A percentile compares a stretch with the other conserved stretches of the same genome.
Conservation (phyloP, 2,797 vertebrate genomes). For the Lepilemur septentrionalis region DNA sequence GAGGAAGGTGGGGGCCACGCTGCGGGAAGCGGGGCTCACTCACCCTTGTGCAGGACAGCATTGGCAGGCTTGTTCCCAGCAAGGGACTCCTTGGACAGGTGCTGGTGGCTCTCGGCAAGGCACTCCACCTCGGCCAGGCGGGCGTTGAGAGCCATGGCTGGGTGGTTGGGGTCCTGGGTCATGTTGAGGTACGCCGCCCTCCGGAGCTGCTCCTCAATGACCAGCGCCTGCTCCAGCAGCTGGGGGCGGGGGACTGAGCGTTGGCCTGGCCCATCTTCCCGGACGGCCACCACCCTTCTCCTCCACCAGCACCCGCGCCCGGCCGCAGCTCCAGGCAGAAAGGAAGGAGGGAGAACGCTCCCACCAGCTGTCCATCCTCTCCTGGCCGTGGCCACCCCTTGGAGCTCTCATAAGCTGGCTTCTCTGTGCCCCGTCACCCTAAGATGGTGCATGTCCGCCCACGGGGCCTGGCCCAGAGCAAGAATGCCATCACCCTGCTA, state of each 20-base stretch:
- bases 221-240: conserved; percentile 97
- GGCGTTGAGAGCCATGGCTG: conserved; percentile 97
- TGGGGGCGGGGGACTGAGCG: conserved; percentile 40
- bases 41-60: conserved; percentile 98
- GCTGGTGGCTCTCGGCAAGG: conserved; percentile 98
- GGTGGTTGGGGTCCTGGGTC: conserved; percentile 96
- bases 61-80: conserved; percentile 98
- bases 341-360: background rate
- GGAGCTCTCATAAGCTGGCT: background rate
- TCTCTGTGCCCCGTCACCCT: background rate
- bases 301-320: background rate
- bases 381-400: rapidly evolving
- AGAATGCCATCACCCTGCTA: background rate
- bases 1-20: rapidly evolving
- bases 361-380: background rate
- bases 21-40: rapidly evolving
- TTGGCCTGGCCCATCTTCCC: background rate
- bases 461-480: rapidly evolving
- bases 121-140: conserved; percentile 98
- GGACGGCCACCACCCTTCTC: rapidly evolving
- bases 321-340: background rate
- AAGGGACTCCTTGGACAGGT: conserved; percentile 98
- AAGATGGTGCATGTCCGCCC: rapidly evolving
- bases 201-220: conserved; percentile 97
- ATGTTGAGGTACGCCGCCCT: conserved; percentile 98